Evolutionary conservation across 2,888 invertebrate species (phyloP), one percentile per base, ranked within the genome.

Genomic region (Patella depressa): DNA sequence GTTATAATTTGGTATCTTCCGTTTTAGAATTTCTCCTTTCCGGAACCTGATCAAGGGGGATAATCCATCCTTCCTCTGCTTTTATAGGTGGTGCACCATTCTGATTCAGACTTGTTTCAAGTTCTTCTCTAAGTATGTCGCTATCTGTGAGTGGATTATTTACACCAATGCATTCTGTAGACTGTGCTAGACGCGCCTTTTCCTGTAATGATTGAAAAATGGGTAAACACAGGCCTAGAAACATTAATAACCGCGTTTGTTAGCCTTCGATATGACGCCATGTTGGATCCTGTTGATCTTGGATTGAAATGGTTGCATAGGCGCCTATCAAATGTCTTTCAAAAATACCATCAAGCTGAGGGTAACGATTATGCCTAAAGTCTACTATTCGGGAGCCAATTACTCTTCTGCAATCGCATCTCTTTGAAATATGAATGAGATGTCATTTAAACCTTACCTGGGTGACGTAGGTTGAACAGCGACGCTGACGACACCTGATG

Each of bases 1-100:
- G 45, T 59, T 59, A 59, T 9, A 59, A 19, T 59, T 59, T 59
- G 19, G 59, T 59, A 19, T 59, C 59, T 4, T 14, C 17, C 19
- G 59, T 19, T 19, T 19, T 59, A 4, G 59, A 59, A 19, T 59
- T 59, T 19, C 19, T 59, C 19, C 59, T 59, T 19, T 59, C 69
- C 0, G 59, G 76, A 2, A 65, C 71, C 24, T 76, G 76, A 12
- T 76, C 76, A 24, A 76, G 59, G 19, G 76, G 76, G n/a, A 76
- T 72, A 59, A 76, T 72, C 76, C 76, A 76, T 4, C 76, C 76
- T 45, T 71, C 72, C 53, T 76, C 76, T n/a, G 71, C 71, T 17
- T 76, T 72, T 2, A 72, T 59, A 24, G 76, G 72, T 3, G 76
- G 72, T 19, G 59, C 59, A 59, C 59, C 59, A 59, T 59, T 59